Conservation (phyloP, 2,113 vertebrate genomes). For the Eulemur macaco region DNA sequence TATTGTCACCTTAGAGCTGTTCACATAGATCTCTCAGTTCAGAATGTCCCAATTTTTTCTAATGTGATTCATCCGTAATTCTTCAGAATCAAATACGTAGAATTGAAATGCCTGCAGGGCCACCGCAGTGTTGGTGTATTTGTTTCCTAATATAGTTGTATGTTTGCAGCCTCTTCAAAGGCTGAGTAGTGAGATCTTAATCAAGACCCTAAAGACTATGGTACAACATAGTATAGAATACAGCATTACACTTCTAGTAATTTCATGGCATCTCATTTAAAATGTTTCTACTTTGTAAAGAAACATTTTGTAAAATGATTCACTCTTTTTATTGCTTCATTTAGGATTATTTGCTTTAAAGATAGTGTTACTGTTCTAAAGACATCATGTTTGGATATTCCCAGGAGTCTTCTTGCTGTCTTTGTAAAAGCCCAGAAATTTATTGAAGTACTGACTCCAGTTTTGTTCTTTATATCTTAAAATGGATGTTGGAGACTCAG, state of each 20-base stretch:
- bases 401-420: background rate
- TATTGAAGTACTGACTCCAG: background rate
- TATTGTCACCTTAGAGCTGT: background rate
- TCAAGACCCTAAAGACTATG: background rate
- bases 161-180: background rate
- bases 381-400: background rate
- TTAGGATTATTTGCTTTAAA: slow-evolving; percentile 20
- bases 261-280: background rate
- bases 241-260: background rate
- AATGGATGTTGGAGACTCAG: background rate
- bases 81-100: slow-evolving; percentile 42
- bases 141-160: slow-evolving; percentile 6
- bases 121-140: background rate
- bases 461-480: slow-evolving; percentile 44
- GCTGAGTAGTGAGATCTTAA: background rate
- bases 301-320: background rate
- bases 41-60: background rate
- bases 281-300: slow-evolving; percentile 43
- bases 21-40: background rate
- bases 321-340: background rate
- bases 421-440: slow-evolving; percentile 26
- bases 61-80: background rate
- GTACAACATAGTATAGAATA: background rate
- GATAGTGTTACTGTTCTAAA: slow-evolving; percentile 9
- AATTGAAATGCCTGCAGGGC: background rate